Conservation (phyloP, 23 tunicate genomes). For the Trididemnum miniatum region DNA sequence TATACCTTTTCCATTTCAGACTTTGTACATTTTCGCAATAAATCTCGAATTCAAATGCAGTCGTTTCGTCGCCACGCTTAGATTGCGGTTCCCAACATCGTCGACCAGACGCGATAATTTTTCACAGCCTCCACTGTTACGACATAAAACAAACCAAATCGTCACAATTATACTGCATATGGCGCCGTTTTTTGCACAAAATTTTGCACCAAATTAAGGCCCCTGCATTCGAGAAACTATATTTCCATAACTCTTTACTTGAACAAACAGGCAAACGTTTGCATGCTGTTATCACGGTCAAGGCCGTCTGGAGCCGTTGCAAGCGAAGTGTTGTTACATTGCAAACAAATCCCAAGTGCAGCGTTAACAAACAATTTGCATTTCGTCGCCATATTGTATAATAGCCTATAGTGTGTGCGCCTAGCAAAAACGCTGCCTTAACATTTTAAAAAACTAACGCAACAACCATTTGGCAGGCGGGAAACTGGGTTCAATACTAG, state of each 20-base stretch:
- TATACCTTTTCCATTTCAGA: not conserved
- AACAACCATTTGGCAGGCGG: too few relatives aligned
- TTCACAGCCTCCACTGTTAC: not conserved
- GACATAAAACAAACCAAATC: not conserved
- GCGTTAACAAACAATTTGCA: not conserved
- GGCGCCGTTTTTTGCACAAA: not conserved
- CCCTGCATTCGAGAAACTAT: too few relatives aligned
- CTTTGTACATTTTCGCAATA: conserved; percentile 1
- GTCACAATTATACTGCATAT: not conserved
- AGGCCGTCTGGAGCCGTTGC: not conserved
- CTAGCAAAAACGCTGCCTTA: too few relatives aligned
- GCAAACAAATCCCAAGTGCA: not conserved
- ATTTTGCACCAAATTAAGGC: too few relatives aligned
- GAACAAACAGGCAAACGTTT: too few relatives aligned
- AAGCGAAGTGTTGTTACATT: not conserved
- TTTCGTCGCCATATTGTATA: not conserved
- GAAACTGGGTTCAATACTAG: too few relatives aligned
- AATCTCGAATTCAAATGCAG: not conserved
- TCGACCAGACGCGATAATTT: not conserved
- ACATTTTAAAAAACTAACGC: too few relatives aligned
- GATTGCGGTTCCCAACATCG: not conserved
- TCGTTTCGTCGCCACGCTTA: not conserved
- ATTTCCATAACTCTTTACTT: too few relatives aligned
- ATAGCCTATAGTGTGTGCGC: too few relatives aligned
- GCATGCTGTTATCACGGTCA: not conserved